Base-by-base conservation (phyloP, 2,113 vertebrate genomes). In the Chaetorhynchus papuensis region DNA sequence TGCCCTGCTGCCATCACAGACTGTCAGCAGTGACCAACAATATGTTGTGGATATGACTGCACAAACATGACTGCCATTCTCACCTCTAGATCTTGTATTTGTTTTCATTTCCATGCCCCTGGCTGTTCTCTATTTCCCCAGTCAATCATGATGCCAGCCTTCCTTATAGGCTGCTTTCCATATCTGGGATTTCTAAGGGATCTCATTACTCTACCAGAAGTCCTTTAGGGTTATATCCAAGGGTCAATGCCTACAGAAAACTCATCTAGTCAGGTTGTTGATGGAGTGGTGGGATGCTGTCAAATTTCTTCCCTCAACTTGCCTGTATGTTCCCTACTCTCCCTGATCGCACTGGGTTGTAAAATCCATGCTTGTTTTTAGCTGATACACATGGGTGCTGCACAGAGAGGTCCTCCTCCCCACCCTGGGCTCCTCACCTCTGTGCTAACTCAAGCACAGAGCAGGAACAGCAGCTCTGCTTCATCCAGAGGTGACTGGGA, bases 1-100 rank as follows among this genome's bases (percentile, higher is more conserved):
- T 41, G 13, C 15, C 53, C 44, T 59, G 9, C 15, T 31, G 31
- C 9, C 2, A 1, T 26, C 2, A 3, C 56, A 57, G 65, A 33
- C 16, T 64, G 39, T 33, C 14, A 10, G 5, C 15, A 28, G 24
- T 49, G 33, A 77, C 56, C 59, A 66, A 6, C 16, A 60, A 24
- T 8, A 19, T 0, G 0, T 7, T 45, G 26, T 30, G 18, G 42
- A 4, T 63, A 28, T 17, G 14, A 50, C 47, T 50, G 37, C 47
- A 21, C 26, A 41, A 35, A 39, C 23, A 35, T 3, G 33, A 69
- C 27, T 60, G 52, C n/a, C 77, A 61, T 22, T 23, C 24, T 69
- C 6, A 1, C 6, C 72, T 39, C 41, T 23, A 72, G 64, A 22
- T 13, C 53, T 41, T 10, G 17, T 12, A 24, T 74, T 44, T 53